Conservation (phyloP, 2,113 vertebrate species). For the Tylochromis polylepis region DNA sequence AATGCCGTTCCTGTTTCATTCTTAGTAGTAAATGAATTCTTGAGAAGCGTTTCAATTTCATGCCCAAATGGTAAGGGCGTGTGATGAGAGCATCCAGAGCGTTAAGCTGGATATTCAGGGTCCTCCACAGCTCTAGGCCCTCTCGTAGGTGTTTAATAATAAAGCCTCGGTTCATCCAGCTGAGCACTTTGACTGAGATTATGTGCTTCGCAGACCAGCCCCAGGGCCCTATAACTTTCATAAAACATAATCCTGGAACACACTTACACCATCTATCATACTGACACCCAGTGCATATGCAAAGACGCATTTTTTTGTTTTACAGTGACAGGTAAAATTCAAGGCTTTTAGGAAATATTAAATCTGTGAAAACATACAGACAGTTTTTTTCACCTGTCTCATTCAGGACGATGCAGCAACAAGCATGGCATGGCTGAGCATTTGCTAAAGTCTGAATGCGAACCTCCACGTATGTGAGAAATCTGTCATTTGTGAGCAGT, state of each 20-base stretch:
- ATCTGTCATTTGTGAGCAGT: constrained; percentile 47
- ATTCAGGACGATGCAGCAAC: neutral
- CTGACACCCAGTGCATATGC: constrained; percentile 33
- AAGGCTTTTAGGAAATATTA: constrained; percentile 42
- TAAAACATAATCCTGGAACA: constrained; percentile 72
- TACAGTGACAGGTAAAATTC: constrained; percentile 42
- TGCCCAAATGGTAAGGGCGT: constrained; percentile 59
- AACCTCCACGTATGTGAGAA: constrained; percentile 52
- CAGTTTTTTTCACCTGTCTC: constrained; percentile 39
- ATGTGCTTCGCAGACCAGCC: constrained; percentile 68
- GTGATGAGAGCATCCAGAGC: constrained; percentile 42
- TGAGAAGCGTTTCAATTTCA: constrained; percentile 58
- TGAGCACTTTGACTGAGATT: constrained; percentile 57
- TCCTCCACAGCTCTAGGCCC: constrained; percentile 34
- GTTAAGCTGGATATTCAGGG: constrained; percentile 47
- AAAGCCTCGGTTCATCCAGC: constrained; percentile 67
- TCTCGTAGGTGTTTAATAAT: constrained; percentile 77
- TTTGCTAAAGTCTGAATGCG: neutral
- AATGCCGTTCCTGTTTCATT: constrained; percentile 11
- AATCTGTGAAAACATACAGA: neutral
- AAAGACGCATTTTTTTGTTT: constrained; percentile 4
- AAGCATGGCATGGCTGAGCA: neutral
- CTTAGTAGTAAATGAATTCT: constrained; percentile 26
- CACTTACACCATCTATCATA: constrained; percentile 64
- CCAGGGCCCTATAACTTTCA: constrained; percentile 65